These are phyloP conservation scores for Amniataba percoides DNA, from an alignment of 2,797 vertebrate species.

Conservation along the genomic window DNA sequence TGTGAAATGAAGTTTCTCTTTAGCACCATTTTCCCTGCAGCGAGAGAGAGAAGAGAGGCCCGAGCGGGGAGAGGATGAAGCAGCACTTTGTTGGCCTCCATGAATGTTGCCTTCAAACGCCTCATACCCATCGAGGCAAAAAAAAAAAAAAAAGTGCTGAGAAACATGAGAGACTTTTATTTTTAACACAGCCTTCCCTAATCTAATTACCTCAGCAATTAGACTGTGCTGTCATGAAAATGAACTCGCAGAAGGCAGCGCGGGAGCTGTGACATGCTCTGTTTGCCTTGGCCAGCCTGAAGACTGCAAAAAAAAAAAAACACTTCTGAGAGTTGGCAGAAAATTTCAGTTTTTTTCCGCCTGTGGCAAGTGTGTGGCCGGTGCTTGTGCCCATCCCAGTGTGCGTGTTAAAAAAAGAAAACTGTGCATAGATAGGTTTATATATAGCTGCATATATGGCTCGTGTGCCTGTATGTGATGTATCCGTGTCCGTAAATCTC, in stretches of 20 bases:
- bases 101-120: slow-evolving; percentile 62
- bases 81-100: slow-evolving; percentile 34
- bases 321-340: slow-evolving; percentile 64
- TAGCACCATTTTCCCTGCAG: slow-evolving; percentile 47
- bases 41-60: slow-evolving; percentile 29
- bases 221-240: slow-evolving; percentile 64
- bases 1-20: slow-evolving; percentile 67
- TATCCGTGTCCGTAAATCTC: too few species aligned
- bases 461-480: neutral
- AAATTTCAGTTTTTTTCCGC: slow-evolving; percentile 55
- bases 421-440: neutral
- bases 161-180: slow-evolving; percentile 60
- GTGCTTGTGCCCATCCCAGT: slow-evolving; percentile 17
- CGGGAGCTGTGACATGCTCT: slow-evolving; percentile 48
- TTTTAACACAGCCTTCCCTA: slow-evolving; percentile 62
- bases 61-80: slow-evolving; percentile 27
- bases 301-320: slow-evolving; percentile 33
- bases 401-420: slow-evolving; percentile 18
- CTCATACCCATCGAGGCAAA: slow-evolving; percentile 23
- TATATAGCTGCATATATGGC: too few species aligned
- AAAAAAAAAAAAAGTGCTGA: slow-evolving; percentile 29
- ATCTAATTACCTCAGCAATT: slow-evolving; percentile 77
- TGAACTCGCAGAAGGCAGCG: slow-evolving; percentile 61
- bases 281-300: slow-evolving; percentile 52
- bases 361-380: slow-evolving; percentile 42